These are phyloP conservation scores for Aplocera efformata DNA, from an alignment of 2,888 invertebrate genomes.

Conservation along the genomic window DNA sequence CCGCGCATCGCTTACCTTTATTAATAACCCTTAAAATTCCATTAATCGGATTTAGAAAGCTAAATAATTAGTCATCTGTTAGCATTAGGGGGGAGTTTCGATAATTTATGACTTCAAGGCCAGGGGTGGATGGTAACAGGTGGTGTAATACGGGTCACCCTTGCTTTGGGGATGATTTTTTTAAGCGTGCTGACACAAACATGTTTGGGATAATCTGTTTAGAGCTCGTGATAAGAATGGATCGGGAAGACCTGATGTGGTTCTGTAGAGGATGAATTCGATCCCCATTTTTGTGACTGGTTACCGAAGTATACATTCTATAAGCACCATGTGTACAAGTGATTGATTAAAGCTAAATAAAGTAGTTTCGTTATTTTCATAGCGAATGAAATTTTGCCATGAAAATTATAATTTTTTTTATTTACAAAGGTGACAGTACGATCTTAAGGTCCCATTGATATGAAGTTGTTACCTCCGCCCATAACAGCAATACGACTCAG, in stretches of 20 bases:
- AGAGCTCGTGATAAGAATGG: slow-evolving; percentile 4
- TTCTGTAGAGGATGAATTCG: neutral
- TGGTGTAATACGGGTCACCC: slow-evolving; percentile 52
- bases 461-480: too few species aligned
- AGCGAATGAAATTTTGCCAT: too few species aligned
- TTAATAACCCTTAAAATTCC: slow-evolving; percentile 46
- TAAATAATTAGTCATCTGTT: slow-evolving; percentile 24
- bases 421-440: too few species aligned
- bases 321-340: too few species aligned
- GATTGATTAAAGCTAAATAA: too few species aligned
- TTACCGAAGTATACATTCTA: too few species aligned
- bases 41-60: slow-evolving; percentile 43
- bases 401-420: too few species aligned
- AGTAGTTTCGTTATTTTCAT: too few species aligned
- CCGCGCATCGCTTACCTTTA: slow-evolving; percentile 31
- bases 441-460: too few species aligned
- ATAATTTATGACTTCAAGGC: slow-evolving; percentile 40
- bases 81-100: slow-evolving; percentile 23
- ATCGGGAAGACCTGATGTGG: neutral
- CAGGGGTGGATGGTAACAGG: slow-evolving; percentile 46
- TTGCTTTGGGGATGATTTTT: slow-evolving; percentile 50
- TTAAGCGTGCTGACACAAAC: slow-evolving; percentile 22
- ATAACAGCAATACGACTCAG: too few species aligned
- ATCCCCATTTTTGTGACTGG: too few species aligned
- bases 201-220: slow-evolving; percentile 17